Conservation (phyloP, 2,888 invertebrate genomes). For the Osmoderma eremita region DNA sequence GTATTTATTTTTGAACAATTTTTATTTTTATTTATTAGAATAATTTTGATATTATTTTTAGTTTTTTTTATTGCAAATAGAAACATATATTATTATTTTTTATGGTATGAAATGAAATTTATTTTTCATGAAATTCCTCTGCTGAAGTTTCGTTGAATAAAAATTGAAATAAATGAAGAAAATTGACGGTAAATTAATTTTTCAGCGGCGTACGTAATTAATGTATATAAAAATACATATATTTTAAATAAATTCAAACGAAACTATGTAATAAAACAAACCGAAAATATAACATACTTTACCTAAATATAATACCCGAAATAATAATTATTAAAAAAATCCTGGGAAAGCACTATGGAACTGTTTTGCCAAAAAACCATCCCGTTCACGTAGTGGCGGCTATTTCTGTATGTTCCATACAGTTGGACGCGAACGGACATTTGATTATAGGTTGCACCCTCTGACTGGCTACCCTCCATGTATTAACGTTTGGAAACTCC, state of each 20-base stretch:
- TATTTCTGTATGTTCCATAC: slow-evolving; percentile 43
- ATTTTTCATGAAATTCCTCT: no score
- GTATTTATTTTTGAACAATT: no score
- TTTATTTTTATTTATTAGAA: no score
- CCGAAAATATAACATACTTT: slow-evolving; percentile 7
- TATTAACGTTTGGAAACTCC: slow-evolving; percentile 55
- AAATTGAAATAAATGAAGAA: no score
- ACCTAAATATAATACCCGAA: slow-evolving; percentile 6
- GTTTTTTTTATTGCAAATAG: no score
- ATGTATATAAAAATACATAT: no score
- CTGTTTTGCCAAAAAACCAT: background rate
- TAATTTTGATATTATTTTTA: no score
- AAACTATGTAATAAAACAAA: background rate
- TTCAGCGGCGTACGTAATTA: no score
- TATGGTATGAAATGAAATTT: no score
- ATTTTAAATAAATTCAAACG: background rate
- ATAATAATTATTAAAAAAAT: slow-evolving; percentile 10
- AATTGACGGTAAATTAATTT: no score
- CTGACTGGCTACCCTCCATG: slow-evolving; percentile 55
- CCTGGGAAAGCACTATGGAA: background rate
- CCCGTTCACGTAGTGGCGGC: slow-evolving; percentile 40
- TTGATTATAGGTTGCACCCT: slow-evolving; percentile 52
- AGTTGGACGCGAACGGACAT: slow-evolving; percentile 47
- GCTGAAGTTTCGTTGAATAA: no score
- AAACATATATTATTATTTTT: no score